Base-by-base conservation (phyloP, 2,888 invertebrate genomes). In the Furcula furcula region DNA sequence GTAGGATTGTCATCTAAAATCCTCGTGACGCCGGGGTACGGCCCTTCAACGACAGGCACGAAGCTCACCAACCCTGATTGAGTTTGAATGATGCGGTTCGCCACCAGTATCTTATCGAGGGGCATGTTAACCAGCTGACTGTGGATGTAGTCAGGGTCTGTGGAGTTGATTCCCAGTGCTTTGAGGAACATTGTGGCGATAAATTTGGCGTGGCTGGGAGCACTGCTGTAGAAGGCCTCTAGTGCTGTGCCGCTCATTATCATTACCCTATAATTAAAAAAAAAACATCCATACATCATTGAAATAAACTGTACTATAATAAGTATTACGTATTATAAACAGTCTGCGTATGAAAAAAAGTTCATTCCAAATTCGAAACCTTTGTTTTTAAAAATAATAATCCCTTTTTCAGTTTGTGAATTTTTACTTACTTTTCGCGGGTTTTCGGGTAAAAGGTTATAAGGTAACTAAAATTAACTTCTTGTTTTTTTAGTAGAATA, bases 131-230 rank as follows among this genome's bases (percentile, higher is more conserved):
- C 29, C 0, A 66, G 45, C 15, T 34, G 19, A 2, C 42, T 16
- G 29, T 55, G 46, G 10, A 58, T 45, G 6, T 36, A 32, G 4
- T 34, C 43, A 0, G 51, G 43, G 18, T 59, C 54, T 0, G 46
- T 49, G 12, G 55, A 39, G 25, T 46, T 52, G 16, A 58, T 48
- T 20, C 56, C 91, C 87, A 91, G 28, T 1, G 25, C 36, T 58
- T 62, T 43, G 68, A 79, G 31, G 26, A 59, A 55, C 0, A 34
- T 31, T 3, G 35, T 23, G 7, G 49, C 44, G 3, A 56, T 23
- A 4, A 35, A 37, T n/a, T 54, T 36, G 2, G 55, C 48, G 31
- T 39, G 41, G 6, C 26, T 34, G 4, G 51, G 46, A 7, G 56
- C 55, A 7, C 49, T 9, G 13, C 31, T 46, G 35, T 42, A 55